These are phyloP conservation scores for Microctonus aethiopoides DNA, from an alignment of 2,888 invertebrate species.

Conservation along the genomic window DNA sequence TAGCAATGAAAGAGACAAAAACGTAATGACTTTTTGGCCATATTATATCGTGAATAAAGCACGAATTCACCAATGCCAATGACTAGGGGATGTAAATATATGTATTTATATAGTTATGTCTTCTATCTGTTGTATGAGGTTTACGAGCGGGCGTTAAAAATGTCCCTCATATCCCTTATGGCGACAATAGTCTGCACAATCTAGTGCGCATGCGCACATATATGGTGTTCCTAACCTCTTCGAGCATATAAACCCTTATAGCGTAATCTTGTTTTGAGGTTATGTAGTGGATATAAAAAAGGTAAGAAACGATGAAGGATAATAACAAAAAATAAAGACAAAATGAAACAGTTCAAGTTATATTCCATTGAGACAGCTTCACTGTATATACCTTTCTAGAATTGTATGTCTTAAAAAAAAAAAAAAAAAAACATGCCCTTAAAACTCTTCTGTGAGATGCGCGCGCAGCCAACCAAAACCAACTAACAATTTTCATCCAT, in stretches of 20 bases:
- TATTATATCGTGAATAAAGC: constrained; percentile 21
- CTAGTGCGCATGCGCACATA: neutral
- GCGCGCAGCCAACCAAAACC: neutral
- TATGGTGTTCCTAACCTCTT: neutral
- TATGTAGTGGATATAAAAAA: neutral
- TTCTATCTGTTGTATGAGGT: constrained; percentile 33
- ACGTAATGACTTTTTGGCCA: constrained; percentile 1
- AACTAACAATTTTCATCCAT: neutral
- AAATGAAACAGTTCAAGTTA: neutral
- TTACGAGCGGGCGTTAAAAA: constrained; percentile 43
- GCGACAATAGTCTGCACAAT: neutral
- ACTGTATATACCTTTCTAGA: neutral
- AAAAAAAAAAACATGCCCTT: neutral
- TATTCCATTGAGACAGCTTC: neutral
- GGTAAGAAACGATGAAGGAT: neutral
- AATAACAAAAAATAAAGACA: neutral
- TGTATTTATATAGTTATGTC: neutral
- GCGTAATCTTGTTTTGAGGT: neutral
- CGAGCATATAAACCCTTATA: constrained; percentile 1
- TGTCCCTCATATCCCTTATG: constrained; percentile 21
- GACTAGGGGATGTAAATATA: constrained; percentile 35
- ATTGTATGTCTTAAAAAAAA: neutral
- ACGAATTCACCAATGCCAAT: constrained; percentile 40
- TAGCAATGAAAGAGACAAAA: neutral
- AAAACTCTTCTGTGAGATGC: neutral